Evolutionary conservation across 1,140 invertebrate genomes (phyloP), one percentile per base, ranked within the genome.

Genomic region (Oscheius sp.): DNA sequence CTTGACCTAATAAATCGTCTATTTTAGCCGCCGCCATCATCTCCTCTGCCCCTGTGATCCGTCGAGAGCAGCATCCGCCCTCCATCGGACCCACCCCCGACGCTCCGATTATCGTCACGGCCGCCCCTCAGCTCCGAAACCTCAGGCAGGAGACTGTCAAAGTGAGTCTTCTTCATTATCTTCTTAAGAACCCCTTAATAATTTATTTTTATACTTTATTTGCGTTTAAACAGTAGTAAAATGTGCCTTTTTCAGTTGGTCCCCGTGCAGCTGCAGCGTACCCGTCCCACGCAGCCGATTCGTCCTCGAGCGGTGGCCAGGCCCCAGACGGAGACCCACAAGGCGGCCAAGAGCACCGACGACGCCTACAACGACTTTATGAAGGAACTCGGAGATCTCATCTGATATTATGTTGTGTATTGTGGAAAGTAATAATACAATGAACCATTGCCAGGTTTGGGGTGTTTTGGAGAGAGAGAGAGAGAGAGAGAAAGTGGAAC

Each of bases 321-420:
- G 32, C 18, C 38, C 10, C 2, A 63, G 42, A 29, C 59, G 29
- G 20, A 36, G 58, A n/a, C 34, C 32, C 2, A 58, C 45, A 34
- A 32, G 35, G 28, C 59, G 26, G 69, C 69, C 20, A 71, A 71
- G 61, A 64, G 34, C n/a, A 71, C 69, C 1, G 69, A 71, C 32
- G 69, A 71, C 7, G 69, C 69, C 10, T 71, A 71, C 20, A 71
- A 71, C 29, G 69, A 71, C 45, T 71, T 71, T 34, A 71, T 71
- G 69, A 71, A 71, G 29, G 69, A 71, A 23, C 20, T 71, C 2
- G 42, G 32, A 32, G 69, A 58, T 63, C 45, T 71, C 1, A 71
- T 71, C 20, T 71, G 26, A 71, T 38, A 29, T 63, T 46, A 13
- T 66, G 31, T 18, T 29, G 1, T 36, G 10, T 42, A 42, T 42